phyloP scores from a whole-genome alignment of 2,113 vertebrate species.

The Barbus barbus region DNA sequence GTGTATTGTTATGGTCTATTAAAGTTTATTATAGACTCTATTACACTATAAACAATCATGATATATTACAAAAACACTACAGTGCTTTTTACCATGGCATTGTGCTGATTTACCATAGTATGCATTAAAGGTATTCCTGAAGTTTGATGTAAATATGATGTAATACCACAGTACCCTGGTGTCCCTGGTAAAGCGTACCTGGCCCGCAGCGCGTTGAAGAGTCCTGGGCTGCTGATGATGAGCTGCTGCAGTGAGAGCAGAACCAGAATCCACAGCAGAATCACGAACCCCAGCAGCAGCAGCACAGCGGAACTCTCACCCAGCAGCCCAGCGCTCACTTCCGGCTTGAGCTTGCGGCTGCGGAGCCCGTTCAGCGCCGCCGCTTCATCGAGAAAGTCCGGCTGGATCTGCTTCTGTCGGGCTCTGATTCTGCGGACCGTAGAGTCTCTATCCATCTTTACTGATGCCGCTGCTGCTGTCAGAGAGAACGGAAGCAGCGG shows the following conservation, averaged over 20 bases:
- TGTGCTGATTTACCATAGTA: not conserved
- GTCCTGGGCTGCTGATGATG: conserved; percentile 68
- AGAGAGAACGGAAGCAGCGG: conserved; percentile 58
- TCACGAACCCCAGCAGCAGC: conserved; percentile 71
- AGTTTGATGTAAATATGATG: too few relatives aligned
- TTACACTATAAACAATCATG: not conserved
- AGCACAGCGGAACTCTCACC: conserved; percentile 67
- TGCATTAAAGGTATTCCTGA: too few relatives aligned
- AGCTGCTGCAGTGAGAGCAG: conserved; percentile 76
- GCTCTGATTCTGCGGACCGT: conserved; percentile 67
- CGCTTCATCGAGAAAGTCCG: conserved; percentile 50
- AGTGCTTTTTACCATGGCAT: not conserved
- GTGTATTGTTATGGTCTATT: too few relatives aligned
- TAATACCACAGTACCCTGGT: too few relatives aligned
- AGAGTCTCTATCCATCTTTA: conserved; percentile 77
- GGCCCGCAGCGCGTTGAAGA: conserved; percentile 73
- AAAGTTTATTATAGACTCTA: too few relatives aligned
- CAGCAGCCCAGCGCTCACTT: conserved; percentile 67
- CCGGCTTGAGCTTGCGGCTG: conserved; percentile 71
- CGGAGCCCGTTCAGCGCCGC: conserved; percentile 59
- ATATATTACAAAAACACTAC: not conserved
- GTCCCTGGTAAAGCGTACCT: conserved; percentile 59
- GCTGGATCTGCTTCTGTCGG: conserved; percentile 29
- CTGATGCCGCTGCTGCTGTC: conserved; percentile 30
- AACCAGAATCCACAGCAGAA: conserved; percentile 74